Base-by-base conservation (phyloP, 2,888 invertebrate genomes). In the Ennomos fuscantarius region DNA sequence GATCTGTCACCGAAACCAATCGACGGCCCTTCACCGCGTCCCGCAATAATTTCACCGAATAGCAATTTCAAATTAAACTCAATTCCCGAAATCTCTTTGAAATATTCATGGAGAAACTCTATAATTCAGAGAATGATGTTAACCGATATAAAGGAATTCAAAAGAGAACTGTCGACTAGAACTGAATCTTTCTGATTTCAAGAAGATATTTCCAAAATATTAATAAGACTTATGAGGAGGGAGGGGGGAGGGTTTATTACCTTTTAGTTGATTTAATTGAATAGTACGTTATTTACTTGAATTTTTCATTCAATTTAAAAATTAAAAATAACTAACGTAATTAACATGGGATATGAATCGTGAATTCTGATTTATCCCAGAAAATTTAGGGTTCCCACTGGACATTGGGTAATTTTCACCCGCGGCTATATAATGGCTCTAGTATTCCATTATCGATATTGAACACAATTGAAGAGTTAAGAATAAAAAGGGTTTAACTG, bases 61-160 rank as follows among this genome's bases (percentile, higher is more conserved):
- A 45, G 49, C 50, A 52, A 33, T 53, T 57, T 53, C 46, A 51
- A 60, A 63, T 63, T 58, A 58, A 59, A 54, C 40, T 50, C 40
- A 42, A 58, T 54, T 60, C 51, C 44, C 44, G 37, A 11, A 32
- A 37, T 49, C 46, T 55, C 47, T 50, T 55, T 60, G 55, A 63
- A 63, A 63, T 63, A 63, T 63, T 60, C 60, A 63, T 63, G 47
- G 53, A 24, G 44, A 42, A 44, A 44, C 51, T 48, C 47, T 56
- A 56, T 55, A 50, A 62, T 60, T 63, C 60, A 53, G 39, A 60
- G 47, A 62, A 57, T 49, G 54, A 41, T 57, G 51, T 55, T 57
- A 55, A 60, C 54, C 57, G 54, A 51, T 47, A 48, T 49, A 46
- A 52, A 34, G 24, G 52, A 52, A 60, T 57, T 46, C 52, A 49